A percentile compares a stretch with the other conserved stretches of the same genome.
phyloP scores from a whole-genome alignment of 1,140 invertebrate genomes.

The Lordiphosa stackelbergi region DNA sequence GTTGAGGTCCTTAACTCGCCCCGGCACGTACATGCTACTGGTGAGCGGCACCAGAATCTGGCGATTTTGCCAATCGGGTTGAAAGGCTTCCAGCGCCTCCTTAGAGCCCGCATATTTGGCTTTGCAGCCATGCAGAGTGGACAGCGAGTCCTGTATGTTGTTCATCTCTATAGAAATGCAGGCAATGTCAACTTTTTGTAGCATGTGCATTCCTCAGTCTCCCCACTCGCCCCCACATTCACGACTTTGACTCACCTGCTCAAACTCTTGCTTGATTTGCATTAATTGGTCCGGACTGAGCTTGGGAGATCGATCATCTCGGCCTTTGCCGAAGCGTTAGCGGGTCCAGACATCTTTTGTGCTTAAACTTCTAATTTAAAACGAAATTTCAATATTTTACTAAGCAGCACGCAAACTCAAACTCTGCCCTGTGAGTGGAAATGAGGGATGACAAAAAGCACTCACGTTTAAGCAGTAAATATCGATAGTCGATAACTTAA shows the following conservation, averaged over 20 bases:
- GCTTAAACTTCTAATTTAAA: slow-evolving; percentile 52
- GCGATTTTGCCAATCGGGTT: slow-evolving; percentile 85
- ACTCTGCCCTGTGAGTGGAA: slow-evolving; percentile 1
- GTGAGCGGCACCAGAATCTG: slow-evolving; percentile 94
- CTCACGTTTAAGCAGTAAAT: too few relatives aligned
- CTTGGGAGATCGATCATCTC: slow-evolving; percentile 87
- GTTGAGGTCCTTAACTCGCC: slow-evolving; percentile 87
- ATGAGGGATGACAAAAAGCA: too few relatives aligned
- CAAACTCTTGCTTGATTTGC: slow-evolving; percentile 90
- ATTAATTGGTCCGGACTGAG: slow-evolving; percentile 88
- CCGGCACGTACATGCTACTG: slow-evolving; percentile 96
- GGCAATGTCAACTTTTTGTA: slow-evolving; percentile 20
- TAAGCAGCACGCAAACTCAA: slow-evolving; percentile 41
- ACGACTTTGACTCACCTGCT: slow-evolving; percentile 81
- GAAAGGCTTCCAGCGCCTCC: slow-evolving; percentile 89
- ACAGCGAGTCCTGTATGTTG: slow-evolving; percentile 91
- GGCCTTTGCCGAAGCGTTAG: slow-evolving; percentile 77
- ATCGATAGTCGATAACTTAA: too few relatives aligned
- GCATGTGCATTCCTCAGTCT: slow-evolving; percentile 38
- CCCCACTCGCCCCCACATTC: slow-evolving; percentile 14
- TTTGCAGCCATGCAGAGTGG: slow-evolving; percentile 92
- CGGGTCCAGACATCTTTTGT: slow-evolving; percentile 54
- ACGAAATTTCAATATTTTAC: slow-evolving; percentile 38
- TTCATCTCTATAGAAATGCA: slow-evolving; percentile 82
- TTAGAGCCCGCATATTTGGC: slow-evolving; percentile 92